Conservation (phyloP, 2,888 invertebrate genomes). For the Argyra leucocephala region DNA sequence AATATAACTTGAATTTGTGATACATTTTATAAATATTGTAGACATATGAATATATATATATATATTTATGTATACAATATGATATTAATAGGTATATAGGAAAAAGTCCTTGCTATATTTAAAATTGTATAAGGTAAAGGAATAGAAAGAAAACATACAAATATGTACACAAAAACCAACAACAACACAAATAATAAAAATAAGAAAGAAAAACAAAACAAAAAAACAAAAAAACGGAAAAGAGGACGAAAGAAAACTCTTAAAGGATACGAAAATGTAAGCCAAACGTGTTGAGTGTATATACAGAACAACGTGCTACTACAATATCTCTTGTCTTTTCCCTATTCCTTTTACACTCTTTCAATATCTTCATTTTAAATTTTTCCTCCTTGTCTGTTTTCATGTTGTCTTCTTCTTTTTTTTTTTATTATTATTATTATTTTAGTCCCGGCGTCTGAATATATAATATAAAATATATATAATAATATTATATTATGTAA, state of each 20-base stretch:
- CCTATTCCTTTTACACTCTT: not conserved
- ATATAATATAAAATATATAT: not conserved
- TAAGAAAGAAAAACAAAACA: not conserved
- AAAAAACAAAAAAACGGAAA: not conserved
- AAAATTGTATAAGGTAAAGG: conserved; percentile 1
- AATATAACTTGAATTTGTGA: too few species aligned
- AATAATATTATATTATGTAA: not conserved
- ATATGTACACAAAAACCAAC: not conserved
- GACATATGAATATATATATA: not conserved
- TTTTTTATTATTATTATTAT: not conserved
- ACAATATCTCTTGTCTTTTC: not conserved
- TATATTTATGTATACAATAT: not conserved
- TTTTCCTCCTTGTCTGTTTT: not conserved
- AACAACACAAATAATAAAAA: not conserved
- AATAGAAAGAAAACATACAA: not conserved
- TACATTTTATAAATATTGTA: not conserved
- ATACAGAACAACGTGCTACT: conserved; percentile 1
- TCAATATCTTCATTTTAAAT: not conserved
- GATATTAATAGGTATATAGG: too few species aligned
- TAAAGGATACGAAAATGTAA: not conserved
- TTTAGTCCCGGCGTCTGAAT: conserved; percentile 1
- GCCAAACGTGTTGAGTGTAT: conserved; percentile 3
- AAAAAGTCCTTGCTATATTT: not conserved
- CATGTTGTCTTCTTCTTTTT: not conserved
- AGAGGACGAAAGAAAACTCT: not conserved